Conservation (phyloP, 2,797 vertebrate species). For the Vireo griseus region DNA sequence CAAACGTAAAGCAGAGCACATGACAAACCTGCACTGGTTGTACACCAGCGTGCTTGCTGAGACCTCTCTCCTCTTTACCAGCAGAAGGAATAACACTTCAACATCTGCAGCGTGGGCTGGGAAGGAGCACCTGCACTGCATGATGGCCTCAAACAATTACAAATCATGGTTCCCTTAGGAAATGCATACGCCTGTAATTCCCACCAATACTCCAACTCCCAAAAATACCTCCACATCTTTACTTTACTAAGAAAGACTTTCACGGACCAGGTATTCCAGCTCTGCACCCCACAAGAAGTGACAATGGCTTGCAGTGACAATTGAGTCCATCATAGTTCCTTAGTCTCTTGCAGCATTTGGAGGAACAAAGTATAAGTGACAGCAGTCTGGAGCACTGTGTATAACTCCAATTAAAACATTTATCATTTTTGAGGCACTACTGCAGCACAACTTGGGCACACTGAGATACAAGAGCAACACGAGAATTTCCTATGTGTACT, state of each 20-base stretch:
- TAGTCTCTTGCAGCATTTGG: not conserved
- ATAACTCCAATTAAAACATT: not conserved
- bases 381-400: not conserved
- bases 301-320: not conserved
- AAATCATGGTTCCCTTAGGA: accelerated
- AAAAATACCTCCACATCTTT: not conserved
- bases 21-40: not conserved
- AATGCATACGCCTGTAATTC: accelerated
- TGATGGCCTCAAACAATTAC: not conserved
- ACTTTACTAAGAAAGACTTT: not conserved
- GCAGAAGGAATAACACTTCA: not conserved
- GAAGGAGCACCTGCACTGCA: not conserved
- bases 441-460: not conserved
- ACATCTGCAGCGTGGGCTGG: not conserved
- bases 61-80: not conserved
- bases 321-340: not conserved
- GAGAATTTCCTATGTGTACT: not conserved
- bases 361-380: not conserved
- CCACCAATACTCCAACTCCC: not conserved
- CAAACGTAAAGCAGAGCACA: not conserved
- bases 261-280: not conserved
- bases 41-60: not conserved
- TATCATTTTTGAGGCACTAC: not conserved
- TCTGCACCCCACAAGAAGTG: not conserved
- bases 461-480: not conserved